Conservation (phyloP, 2,888 invertebrate species). For the Lamellibrachia satsuma region DNA sequence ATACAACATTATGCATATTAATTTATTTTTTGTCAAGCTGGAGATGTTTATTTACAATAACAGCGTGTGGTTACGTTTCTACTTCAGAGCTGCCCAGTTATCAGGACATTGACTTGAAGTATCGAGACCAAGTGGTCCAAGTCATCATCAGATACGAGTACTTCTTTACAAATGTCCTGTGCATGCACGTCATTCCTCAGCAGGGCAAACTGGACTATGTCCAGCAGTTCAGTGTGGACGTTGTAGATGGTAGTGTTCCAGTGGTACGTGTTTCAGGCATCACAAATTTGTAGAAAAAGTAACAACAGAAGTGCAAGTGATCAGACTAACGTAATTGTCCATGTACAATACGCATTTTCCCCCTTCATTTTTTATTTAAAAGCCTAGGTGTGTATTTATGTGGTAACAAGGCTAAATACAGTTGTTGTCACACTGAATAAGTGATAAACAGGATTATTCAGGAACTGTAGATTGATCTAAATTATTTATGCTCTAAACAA, state of each 20-base stretch:
- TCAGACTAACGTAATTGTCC: too few relatives aligned
- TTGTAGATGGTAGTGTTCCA: background rate
- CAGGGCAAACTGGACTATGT: background rate
- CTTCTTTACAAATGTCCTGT: constrained; percentile 4
- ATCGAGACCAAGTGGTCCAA: background rate
- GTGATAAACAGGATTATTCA: too few relatives aligned
- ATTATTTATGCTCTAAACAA: too few relatives aligned
- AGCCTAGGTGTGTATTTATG: too few relatives aligned
- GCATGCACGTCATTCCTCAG: background rate
- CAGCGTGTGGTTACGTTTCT: background rate
- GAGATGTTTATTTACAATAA: background rate
- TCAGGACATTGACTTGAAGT: background rate
- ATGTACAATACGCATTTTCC: too few relatives aligned
- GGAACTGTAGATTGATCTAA: too few relatives aligned
- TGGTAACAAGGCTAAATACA: too few relatives aligned
- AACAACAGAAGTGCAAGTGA: too few relatives aligned
- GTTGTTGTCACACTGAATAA: too few relatives aligned
- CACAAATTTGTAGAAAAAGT: too few relatives aligned
- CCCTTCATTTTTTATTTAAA: too few relatives aligned
- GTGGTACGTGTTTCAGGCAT: background rate
- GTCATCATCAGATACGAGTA: background rate
- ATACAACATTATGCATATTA: too few relatives aligned
- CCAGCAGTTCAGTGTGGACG: background rate
- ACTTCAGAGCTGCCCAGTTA: background rate
- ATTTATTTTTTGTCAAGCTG: background rate